Evolutionary conservation across 92 coral and sea anemone genomes (phyloP).

Genomic region (Phenganax marumi): DNA sequence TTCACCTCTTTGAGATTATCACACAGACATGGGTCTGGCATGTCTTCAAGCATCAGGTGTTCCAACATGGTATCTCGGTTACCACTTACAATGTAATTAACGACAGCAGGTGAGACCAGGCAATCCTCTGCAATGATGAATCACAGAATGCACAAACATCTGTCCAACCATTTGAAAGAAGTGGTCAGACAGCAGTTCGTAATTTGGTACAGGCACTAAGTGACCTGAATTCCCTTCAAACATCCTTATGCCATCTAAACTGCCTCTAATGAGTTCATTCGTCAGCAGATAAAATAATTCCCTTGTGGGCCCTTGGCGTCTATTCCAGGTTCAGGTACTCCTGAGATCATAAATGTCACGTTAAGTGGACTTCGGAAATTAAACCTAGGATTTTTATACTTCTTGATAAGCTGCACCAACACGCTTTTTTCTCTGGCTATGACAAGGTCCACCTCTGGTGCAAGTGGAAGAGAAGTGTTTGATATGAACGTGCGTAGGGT

Average conservation of each 20-base stretch:
- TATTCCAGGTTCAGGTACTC: constrained; percentile 30
- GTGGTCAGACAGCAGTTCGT: background rate
- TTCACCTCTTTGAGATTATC: constrained; percentile 5
- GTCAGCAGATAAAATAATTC: constrained; percentile 35
- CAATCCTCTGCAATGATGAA: constrained; percentile 48
- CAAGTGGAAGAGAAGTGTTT: background rate
- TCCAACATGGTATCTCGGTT: constrained; percentile 47
- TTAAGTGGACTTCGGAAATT: background rate
- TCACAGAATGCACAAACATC: constrained; percentile 48
- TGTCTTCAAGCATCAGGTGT: constrained; percentile 40
- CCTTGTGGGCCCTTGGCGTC: constrained; percentile 55
- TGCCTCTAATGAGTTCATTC: constrained; percentile 41
- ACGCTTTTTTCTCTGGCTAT: background rate
- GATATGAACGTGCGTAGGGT: background rate
- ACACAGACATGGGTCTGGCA: constrained; percentile 58
- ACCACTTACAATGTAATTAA: constrained; percentile 41
- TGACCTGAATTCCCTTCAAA: constrained; percentile 54
- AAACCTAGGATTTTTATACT: constrained; percentile 19
- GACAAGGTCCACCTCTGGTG: constrained; percentile 22
- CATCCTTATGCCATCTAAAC: constrained; percentile 43
- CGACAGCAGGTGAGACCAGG: constrained; percentile 53
- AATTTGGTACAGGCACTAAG: constrained; percentile 43
- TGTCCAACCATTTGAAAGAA: constrained; percentile 43
- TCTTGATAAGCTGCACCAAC: background rate
- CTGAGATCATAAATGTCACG: constrained; percentile 13